Evolutionary conservation across 2,797 vertebrate genomes (phyloP).

Genomic region (Tolypeutes matacus): DNA sequence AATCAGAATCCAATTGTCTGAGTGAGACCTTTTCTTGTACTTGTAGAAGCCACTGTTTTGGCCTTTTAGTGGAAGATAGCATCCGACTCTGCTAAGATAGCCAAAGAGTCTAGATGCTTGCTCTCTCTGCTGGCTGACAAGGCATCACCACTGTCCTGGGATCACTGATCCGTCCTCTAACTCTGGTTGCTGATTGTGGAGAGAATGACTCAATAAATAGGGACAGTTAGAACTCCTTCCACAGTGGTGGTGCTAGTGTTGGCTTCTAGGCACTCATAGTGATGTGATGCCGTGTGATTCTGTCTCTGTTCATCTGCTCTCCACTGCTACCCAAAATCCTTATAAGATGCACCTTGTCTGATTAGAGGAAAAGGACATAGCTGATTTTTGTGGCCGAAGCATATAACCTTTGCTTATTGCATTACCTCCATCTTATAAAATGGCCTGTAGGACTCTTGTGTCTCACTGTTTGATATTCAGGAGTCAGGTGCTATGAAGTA

Average conservation of each 20-base stretch:
- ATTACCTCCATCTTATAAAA: background rate
- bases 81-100: background rate
- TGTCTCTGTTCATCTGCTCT: background rate
- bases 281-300: background rate
- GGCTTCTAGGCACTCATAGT: background rate
- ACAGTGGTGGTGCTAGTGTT: background rate
- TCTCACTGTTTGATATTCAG: background rate
- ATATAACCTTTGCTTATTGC: background rate
- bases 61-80: background rate
- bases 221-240: no score
- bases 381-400: background rate
- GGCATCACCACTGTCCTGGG: background rate
- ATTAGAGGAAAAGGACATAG: background rate
- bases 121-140: background rate
- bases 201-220: background rate
- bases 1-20: background rate
- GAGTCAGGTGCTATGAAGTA: background rate
- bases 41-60: background rate
- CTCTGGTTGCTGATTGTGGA: background rate
- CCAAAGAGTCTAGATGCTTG: background rate
- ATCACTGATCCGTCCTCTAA: background rate
- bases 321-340: background rate
- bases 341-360: background rate
- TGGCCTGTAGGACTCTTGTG: background rate
- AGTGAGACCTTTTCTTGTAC: background rate